Base-by-base conservation (phyloP, 30 jellyfish, hydroid and myxozoan species). In the Aurelia aurita region DNA sequence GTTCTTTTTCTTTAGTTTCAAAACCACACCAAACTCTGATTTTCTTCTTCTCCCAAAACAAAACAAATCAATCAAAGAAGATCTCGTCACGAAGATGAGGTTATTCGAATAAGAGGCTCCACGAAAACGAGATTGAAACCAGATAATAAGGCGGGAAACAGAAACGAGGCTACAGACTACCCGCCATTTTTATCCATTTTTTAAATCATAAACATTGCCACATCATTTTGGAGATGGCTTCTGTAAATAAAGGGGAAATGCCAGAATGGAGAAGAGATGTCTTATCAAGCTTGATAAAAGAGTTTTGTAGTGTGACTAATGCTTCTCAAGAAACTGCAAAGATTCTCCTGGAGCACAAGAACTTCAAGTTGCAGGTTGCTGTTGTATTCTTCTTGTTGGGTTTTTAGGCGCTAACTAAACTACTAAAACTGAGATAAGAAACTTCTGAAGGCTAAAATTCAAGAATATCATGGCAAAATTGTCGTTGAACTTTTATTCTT, bases 311-410 rank as follows among this genome's bases (percentile, higher is more conserved):
- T 5, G 34, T 78, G 14, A 78, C 89, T 19, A 46, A 63, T 11
- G 22, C 55, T 25, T 15, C 55, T 31, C 29, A 20, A 20, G 80
- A 62, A 22, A 67, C 34, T 39, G 89, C 70, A 32, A 78, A 34
- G n/a, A 13, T 0, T 44, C 3, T 78, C 23, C 23, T 78, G 35
- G 22, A 16, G 47, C 53, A 26, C 20, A 60, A 63, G 66, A 44
- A 63, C 31, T 45, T 59, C 58, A 63, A 1, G 3, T 57, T 78
- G 69, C 89, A 78, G 89, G 89, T 78, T 2, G n/a, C n/a, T n/a
- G n/a, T n/a, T n/a, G n/a, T n/a, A n/a, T n/a, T n/a, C n/a, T n/a
- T n/a, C n/a, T n/a, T n/a, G n/a, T n/a, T n/a, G n/a, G n/a, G n/a
- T n/a, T n/a, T n/a, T n/a, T n/a, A n/a, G n/a, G n/a, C n/a, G n/a